These are phyloP conservation scores for Potamarius usumacintae DNA, from an alignment of 2,113 vertebrate genomes.

Conservation along the genomic window DNA sequence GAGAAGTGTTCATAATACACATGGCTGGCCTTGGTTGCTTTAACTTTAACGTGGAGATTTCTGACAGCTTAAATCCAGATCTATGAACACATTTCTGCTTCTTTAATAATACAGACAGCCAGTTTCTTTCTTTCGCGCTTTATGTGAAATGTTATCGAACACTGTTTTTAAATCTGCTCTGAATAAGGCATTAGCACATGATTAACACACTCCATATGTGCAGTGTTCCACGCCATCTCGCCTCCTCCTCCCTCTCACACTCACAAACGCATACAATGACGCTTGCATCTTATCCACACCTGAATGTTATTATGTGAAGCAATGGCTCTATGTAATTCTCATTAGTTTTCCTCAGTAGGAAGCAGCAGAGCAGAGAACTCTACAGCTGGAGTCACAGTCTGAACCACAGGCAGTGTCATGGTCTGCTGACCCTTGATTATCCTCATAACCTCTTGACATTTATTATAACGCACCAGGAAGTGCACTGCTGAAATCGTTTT, in stretches of 20 bases:
- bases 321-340: conserved; percentile 32
- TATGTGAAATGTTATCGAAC: background rate
- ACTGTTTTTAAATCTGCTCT: background rate
- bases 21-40: background rate
- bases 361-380: conserved; percentile 14
- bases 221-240: background rate
- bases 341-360: conserved; percentile 34
- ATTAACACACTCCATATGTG: conserved; percentile 1
- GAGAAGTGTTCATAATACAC: conserved; percentile 32
- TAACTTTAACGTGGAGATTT: conserved; percentile 15
- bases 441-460: conserved; percentile 48
- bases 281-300: conserved; percentile 17
- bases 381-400: conserved; percentile 37
- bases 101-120: background rate
- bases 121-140: conserved; percentile 1
- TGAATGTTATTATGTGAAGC: conserved; percentile 39
- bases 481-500: conserved; percentile 4
- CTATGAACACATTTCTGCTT: background rate
- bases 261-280: conserved; percentile 11
- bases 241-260: background rate
- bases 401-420: conserved; percentile 36
- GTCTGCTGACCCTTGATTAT: conserved; percentile 42
- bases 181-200: conserved; percentile 12
- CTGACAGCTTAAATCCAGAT: conserved; percentile 34
- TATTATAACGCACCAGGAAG: conserved; percentile 38